These are phyloP conservation scores for Irena cyanogastra DNA, from an alignment of 2,113 vertebrate genomes.

Conservation along the genomic window DNA sequence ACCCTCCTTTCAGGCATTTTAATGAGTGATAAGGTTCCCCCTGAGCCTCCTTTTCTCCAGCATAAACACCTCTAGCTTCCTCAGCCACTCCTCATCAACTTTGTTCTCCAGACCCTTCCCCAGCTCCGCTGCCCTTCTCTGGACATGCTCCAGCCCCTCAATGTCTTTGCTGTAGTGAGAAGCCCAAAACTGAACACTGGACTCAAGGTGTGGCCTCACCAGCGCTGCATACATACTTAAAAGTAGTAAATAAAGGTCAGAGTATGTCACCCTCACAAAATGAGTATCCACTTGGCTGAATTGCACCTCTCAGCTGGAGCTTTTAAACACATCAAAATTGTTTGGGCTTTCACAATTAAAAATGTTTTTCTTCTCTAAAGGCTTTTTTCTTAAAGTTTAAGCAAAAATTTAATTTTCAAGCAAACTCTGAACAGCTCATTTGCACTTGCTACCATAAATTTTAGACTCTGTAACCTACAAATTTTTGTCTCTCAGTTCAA, in stretches of 20 bases:
- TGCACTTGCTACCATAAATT: neutral
- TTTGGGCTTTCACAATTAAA: neutral
- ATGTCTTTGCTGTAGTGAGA: accelerated
- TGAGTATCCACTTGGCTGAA: neutral
- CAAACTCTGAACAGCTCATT: neutral
- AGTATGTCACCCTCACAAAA: neutral
- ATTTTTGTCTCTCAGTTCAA: neutral
- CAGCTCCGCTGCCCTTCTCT: accelerated
- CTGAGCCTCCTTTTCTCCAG: neutral
- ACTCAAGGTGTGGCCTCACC: accelerated
- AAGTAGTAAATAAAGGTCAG: neutral
- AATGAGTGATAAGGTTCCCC: accelerated
- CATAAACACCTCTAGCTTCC: neutral
- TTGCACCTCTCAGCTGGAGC: neutral
- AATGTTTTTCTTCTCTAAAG: neutral
- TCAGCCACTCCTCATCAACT: accelerated
- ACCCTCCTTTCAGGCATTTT: neutral
- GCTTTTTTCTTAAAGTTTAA: neutral
- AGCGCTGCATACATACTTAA: neutral
- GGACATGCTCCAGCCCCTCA: neutral
- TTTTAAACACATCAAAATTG: neutral
- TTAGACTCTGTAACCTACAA: neutral
- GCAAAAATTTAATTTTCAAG: neutral
- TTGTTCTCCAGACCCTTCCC: neutral
- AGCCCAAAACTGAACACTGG: neutral